Base-by-base conservation (phyloP, 2,113 vertebrate species). In the Cygnus atratus region DNA sequence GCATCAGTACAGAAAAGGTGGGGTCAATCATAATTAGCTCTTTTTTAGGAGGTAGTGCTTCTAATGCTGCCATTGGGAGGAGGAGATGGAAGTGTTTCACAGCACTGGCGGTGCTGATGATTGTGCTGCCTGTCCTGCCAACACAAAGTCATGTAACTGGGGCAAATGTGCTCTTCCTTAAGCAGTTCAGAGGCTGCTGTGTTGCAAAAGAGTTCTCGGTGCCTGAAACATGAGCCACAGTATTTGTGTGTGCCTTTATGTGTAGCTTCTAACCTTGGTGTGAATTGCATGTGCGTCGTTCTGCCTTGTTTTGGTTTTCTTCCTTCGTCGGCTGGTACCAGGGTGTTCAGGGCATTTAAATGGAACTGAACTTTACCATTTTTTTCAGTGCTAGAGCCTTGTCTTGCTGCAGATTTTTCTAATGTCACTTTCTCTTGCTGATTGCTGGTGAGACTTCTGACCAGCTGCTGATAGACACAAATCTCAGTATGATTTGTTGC, bases 401-500 rank as follows among this genome's bases (percentile, higher is more conserved):
- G 52, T 89, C 89, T 87, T 37, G 3, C 78, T 94, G 71, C 88
- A 71, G 67, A 66, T 63, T 93, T 78, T 84, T 43, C 83, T 72
- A 70, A 12, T 87, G 84, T 94, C 93, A 93, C 95, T 97, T 97
- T 95, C 96, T 79, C 95, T 68, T 63, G 58, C 84, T 91, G 86
- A 66, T 61, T 89, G 73, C 73, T 95, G 95, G 81, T 96, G 92
- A 91, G 93, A 70, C 63, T 77, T 96, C 75, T 96, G 93, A 94
- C 93, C 78, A 95, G 58, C 93, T 95, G 91, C 93, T 95, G 95
- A 95, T 83, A 96, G 95, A 77, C 84, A 79, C 91, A 90, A 67
- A 90, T 94, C 78, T 91, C 76, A 33, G 62, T 35, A 18, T 95
- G 95, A 91, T 96, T 96, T 97, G 84, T 96, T 90, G 63, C 93